Conservation (phyloP, 2,797 vertebrate genomes). For the Rhyacichthys aspro region DNA sequence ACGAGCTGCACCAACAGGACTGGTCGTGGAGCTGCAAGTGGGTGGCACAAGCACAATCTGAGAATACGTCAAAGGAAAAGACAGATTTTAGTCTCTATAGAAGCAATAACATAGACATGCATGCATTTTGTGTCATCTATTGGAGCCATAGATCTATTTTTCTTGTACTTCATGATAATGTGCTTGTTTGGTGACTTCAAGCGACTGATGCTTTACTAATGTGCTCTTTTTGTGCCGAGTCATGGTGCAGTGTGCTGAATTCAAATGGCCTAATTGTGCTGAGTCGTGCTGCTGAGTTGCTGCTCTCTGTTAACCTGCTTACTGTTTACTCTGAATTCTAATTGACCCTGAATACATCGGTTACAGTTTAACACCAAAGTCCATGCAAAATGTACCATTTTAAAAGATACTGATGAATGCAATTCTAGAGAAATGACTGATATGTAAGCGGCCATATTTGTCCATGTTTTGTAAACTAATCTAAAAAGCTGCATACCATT, state of each 20-base stretch:
- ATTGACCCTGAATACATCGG: constrained; percentile 1
- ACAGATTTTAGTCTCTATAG: constrained; percentile 2
- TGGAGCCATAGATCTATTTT: background rate
- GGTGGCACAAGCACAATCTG: constrained; percentile 28
- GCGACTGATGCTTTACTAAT: background rate
- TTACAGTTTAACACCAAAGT: background rate
- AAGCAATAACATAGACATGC: background rate
- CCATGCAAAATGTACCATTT: background rate
- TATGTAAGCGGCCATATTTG: too few species aligned
- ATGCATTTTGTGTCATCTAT: background rate
- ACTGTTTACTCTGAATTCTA: background rate
- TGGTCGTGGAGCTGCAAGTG: constrained; percentile 54
- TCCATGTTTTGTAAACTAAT: too few species aligned
- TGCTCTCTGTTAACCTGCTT: constrained; percentile 28
- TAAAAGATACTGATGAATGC: background rate
- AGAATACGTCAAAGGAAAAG: background rate
- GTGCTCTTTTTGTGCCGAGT: constrained; percentile 28
- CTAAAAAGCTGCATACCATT: too few species aligned
- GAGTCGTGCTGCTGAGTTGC: constrained; percentile 21
- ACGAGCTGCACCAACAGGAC: constrained; percentile 49
- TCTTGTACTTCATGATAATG: too few species aligned
- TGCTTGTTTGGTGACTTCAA: too few species aligned
- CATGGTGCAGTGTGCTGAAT: constrained; percentile 29
- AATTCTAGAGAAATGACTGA: too few species aligned
- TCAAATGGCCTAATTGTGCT: background rate